These are phyloP conservation scores for Sphaerodactylus townsendi DNA, from an alignment of 2,113 vertebrate species.

Conservation along the genomic window DNA sequence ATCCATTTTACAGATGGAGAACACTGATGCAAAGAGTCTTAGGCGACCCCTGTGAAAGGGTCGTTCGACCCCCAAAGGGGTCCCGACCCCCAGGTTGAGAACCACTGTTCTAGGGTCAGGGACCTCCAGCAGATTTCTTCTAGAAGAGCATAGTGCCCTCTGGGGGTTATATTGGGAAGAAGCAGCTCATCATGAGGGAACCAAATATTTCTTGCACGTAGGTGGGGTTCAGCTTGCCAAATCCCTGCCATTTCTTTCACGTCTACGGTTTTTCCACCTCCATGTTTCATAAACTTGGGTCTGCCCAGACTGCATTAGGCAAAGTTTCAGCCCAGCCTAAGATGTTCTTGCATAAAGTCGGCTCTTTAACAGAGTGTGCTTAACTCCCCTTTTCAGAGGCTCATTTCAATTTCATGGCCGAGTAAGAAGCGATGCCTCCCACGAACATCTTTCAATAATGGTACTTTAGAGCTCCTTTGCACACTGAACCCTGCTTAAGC, in stretches of 20 bases:
- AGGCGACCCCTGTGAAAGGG: too few species aligned
- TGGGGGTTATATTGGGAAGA: too few species aligned
- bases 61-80: too few species aligned
- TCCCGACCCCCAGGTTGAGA: too few species aligned
- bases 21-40: too few species aligned
- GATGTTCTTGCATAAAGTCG: neutral
- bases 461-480: neutral
- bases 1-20: too few species aligned
- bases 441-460: constrained; percentile 21
- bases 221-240: neutral
- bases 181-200: too few species aligned
- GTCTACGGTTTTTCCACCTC: neutral
- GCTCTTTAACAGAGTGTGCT: neutral
- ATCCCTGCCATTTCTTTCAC: neutral
- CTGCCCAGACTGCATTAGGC: neutral
- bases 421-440: constrained; percentile 15
- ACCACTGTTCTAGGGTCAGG: too few species aligned
- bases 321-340: neutral
- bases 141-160: too few species aligned
- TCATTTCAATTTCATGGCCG: constrained; percentile 22
- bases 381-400: constrained; percentile 13
- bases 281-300: neutral
- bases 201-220: too few species aligned
- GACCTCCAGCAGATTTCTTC: too few species aligned
- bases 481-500: constrained; percentile 11